These are phyloP conservation scores for Neotoma lepida DNA, from an alignment of 2,113 vertebrate species.

Conservation along the genomic window DNA sequence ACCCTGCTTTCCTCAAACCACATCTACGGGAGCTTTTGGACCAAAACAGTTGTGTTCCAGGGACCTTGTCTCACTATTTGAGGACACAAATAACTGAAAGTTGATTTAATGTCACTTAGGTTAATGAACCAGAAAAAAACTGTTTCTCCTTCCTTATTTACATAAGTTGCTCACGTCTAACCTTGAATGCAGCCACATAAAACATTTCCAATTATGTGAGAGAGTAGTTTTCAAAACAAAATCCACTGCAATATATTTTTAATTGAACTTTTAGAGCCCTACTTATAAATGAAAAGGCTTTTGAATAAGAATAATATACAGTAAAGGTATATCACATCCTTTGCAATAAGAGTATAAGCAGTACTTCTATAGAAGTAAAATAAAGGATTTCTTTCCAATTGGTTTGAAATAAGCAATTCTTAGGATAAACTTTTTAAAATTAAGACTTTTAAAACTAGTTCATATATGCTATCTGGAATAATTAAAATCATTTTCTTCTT, in stretches of 20 bases:
- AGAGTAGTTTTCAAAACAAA: slow-evolving; percentile 33
- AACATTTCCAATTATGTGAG: slow-evolving; percentile 24
- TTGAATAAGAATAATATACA: slow-evolving; percentile 30
- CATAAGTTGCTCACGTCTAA: not conserved
- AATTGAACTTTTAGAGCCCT: slow-evolving; percentile 20
- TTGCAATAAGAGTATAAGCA: not conserved
- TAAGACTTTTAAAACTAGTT: not conserved
- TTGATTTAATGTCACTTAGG: not conserved
- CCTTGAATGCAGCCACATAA: not conserved
- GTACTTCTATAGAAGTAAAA: slow-evolving; percentile 4
- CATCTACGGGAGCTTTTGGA: not conserved
- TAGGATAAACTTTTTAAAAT: slow-evolving; percentile 1
- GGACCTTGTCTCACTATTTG: not conserved
- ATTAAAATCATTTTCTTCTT: slow-evolving; percentile 34
- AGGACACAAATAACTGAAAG: not conserved
- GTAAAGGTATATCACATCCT: not conserved
- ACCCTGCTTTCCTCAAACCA: not conserved
- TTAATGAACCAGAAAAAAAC: not conserved
- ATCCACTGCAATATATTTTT: not conserved
- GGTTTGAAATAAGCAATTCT: slow-evolving; percentile 14
- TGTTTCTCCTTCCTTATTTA: slow-evolving; percentile 19
- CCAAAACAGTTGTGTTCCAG: not conserved
- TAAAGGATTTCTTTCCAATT: slow-evolving; percentile 3
- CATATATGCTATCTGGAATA: not conserved
- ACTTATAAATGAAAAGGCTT: not conserved